These are phyloP conservation scores for Trachelus stipa DNA, from an alignment of 2,888 invertebrate species.

Conservation along the genomic window DNA sequence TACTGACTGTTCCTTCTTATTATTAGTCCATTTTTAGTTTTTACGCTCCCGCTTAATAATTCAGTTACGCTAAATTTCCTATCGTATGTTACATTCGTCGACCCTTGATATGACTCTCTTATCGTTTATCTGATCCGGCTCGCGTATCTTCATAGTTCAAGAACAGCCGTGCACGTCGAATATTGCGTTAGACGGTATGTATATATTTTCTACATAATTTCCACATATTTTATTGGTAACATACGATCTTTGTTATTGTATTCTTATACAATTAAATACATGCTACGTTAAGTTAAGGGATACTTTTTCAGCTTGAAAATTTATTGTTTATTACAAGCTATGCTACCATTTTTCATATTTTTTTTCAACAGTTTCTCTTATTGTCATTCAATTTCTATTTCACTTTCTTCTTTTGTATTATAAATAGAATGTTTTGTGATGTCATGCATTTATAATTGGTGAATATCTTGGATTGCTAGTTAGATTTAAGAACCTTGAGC, in stretches of 20 bases:
- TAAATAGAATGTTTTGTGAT: neutral
- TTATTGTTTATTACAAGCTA: neutral
- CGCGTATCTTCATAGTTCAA: neutral
- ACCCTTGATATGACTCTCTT: slow-evolving; percentile 27
- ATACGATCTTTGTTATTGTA: neutral
- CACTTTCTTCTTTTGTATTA: neutral
- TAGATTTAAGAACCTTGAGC: neutral
- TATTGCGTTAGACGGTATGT: slow-evolving; percentile 3
- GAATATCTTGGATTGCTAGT: neutral
- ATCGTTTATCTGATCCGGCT: slow-evolving; percentile 32
- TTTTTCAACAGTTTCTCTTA: neutral
- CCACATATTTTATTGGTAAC: neutral
- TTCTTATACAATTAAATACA: neutral
- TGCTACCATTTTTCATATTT: neutral
- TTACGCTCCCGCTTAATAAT: neutral
- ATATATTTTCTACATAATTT: neutral
- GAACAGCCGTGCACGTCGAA: neutral
- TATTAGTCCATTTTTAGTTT: neutral
- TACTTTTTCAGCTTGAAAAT: neutral
- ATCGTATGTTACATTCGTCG: neutral
- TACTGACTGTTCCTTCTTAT: neutral
- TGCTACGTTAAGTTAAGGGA: neutral
- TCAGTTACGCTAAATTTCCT: slow-evolving; percentile 8
- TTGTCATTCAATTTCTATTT: neutral
- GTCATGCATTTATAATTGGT: neutral